Base-by-base conservation (phyloP, 2,888 invertebrate species). In the Drosophila parthenogenetica region DNA sequence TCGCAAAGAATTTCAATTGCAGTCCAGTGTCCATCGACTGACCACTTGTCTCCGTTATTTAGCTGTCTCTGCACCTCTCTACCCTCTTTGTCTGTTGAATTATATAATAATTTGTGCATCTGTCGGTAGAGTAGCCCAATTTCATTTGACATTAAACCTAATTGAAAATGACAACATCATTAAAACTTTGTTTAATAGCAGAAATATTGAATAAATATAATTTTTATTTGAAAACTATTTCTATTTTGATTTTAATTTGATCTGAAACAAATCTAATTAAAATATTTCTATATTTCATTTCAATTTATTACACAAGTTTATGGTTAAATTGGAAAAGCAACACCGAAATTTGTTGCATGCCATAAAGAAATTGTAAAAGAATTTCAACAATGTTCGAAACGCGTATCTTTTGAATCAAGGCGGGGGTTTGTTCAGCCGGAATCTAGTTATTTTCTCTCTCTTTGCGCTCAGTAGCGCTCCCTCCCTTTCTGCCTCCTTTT, bases 1-100 rank as follows among this genome's bases (percentile, higher is more conserved):
- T 62, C 67, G 75, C 76, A 22, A 69, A 69, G 78, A 81, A 79
- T 82, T 74, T 71, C 79, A 69, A 77, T 70, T 86, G 77, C 81
- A 71, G 46, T 17, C 51, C 59, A 39, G n/a, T 46, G 25, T 61
- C 75, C 53, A 51, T n/a, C 50, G 22, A n/a, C 19, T 37, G 14
- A 3, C 22, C 37, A 42, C 42, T 25, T 25, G 37, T 51, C 51
- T 19, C 49, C 17, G 2, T 16, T 29, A 0, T 46, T 10, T 46
- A 10, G 4, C 25, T 14, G 25, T 29, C 25, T 29, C 25, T 29
- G 8, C 25, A 29, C 25, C 2, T 5, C 25, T 0, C 25, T 8
- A 2, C 13, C 35, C 13, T 11, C 25, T 14, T 14, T 37, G 17
- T 67, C 35, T 67, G 50, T 46, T 42, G 48, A 63, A 72, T 81